phyloP scores from a whole-genome alignment of 1,140 invertebrate species.

The Achatina immaculata region DNA sequence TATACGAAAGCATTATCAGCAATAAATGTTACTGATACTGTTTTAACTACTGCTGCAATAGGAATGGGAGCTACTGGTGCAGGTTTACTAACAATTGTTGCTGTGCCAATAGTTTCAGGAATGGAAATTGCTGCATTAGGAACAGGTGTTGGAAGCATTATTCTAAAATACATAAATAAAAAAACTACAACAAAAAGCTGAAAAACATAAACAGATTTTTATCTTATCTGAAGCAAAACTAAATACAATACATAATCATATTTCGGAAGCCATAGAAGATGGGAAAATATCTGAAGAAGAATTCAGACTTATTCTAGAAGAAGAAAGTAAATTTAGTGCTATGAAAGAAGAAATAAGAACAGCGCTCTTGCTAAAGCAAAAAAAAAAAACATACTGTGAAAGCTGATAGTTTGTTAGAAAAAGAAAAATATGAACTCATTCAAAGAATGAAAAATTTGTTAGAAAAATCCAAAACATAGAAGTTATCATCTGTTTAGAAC shows the following conservation, averaged over 20 bases:
- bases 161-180: not conserved
- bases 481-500: not conserved
- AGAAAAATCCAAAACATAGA: not conserved
- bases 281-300: slow-evolving; percentile 3
- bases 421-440: not conserved
- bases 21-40: not conserved
- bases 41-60: slow-evolving; percentile 1
- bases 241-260: slow-evolving; percentile 4
- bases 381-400: not conserved
- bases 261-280: not conserved
- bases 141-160: not conserved
- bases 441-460: not conserved
- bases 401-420: not conserved
- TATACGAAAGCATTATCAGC: not conserved
- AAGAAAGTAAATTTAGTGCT: not conserved
- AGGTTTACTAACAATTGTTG: slow-evolving; percentile 2
- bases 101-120: not conserved
- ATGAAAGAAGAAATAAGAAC: not conserved
- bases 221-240: not conserved
- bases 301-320: not conserved
- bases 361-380: no score
- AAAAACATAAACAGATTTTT: not conserved
- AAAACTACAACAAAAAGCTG: not conserved
- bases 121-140: slow-evolving; percentile 9
- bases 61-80: not conserved